Conservation (phyloP, 2,888 invertebrate species). For the Eudasyphora cyanicolor region DNA sequence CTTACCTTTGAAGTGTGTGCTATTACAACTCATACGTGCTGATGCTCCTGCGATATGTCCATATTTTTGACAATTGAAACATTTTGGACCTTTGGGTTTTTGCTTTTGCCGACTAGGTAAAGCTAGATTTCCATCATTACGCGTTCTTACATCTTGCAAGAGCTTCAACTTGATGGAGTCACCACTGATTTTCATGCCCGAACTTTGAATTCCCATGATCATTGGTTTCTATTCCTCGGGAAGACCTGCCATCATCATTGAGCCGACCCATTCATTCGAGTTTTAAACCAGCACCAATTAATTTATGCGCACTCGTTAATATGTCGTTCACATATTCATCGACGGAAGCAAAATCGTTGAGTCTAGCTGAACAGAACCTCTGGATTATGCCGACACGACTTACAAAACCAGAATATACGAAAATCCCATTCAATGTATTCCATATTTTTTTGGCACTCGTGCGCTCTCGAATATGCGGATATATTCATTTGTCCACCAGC, state of each 20-base stretch:
- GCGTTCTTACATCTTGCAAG: too few relatives aligned
- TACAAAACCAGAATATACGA: constrained; percentile 18
- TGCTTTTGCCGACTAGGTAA: too few relatives aligned
- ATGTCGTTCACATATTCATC: not conserved
- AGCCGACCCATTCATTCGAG: constrained; percentile 51
- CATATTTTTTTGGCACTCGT: constrained; percentile 22
- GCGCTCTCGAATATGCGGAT: constrained; percentile 24
- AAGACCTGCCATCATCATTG: constrained; percentile 46
- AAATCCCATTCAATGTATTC: not conserved
- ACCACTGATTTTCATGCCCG: constrained; percentile 23
- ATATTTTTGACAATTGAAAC: too few relatives aligned
- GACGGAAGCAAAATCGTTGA: not conserved
- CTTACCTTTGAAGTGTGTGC: too few relatives aligned
- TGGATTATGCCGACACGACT: not conserved
- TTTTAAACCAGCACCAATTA: not conserved
- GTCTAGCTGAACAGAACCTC: not conserved
- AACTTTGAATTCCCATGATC: constrained; percentile 38
- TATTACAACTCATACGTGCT: too few relatives aligned
- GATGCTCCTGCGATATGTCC: too few relatives aligned
- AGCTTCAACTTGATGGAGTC: too few relatives aligned
- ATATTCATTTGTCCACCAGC: not conserved
- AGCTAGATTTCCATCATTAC: too few relatives aligned
- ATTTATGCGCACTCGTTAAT: not conserved
- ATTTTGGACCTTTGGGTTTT: too few relatives aligned
- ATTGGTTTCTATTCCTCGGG: constrained; percentile 37